Base-by-base conservation (phyloP, 2,797 vertebrate species). In the Oreochromis grahami region DNA sequence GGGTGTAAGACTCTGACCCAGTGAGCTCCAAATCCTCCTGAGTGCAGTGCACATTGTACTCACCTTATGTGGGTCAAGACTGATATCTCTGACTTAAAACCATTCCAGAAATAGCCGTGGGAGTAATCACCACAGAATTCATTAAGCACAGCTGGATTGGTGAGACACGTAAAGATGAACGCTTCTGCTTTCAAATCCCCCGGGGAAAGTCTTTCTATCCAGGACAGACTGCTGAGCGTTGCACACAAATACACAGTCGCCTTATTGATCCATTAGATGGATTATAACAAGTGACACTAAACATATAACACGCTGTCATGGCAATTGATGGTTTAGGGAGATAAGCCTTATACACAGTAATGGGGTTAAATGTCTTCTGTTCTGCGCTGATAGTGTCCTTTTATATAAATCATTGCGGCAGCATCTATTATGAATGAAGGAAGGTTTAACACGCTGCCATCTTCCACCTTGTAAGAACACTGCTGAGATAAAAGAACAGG, bases 31-130 rank as follows among this genome's bases (percentile, higher is more conserved):
- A 88, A 91, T 90, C 89, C 88, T 79, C 86, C 72, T 1, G 81
- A 68, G 82, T 87, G 48, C 77, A 84, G 82, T 85, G 58, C 77
- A 84, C 83, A 63, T 83, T 85, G 87, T 84, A 85, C 85, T 91
- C 89, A 83, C 83, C 81, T 92, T 90, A 94, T 94, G 87, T 94
- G 88, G 94, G 93, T 95, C 91, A 92, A 94, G 90, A 91, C 90
- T 81, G 89, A 94, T 90, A 79, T 86, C 65, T 92, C 77, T 55
- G 89, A 91, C 84, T 92, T 91, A 91, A 24, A 92, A 94, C 43
- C 76, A 8, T 50, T 88, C 91, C 92, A 21, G 19, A 93, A 95
- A 95, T 94, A 94, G 93, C 90, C 0, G 12, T 74, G 79, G 89
- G 85, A 91, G 88, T 94, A 93, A 96, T 94, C 92, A 90, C 84